Percentiles rank a stretch among this genome's conserved stretches.
These are phyloP conservation scores for Embiotoca jacksoni DNA, from an alignment of 2,113 vertebrate genomes.

Conservation along the genomic window DNA sequence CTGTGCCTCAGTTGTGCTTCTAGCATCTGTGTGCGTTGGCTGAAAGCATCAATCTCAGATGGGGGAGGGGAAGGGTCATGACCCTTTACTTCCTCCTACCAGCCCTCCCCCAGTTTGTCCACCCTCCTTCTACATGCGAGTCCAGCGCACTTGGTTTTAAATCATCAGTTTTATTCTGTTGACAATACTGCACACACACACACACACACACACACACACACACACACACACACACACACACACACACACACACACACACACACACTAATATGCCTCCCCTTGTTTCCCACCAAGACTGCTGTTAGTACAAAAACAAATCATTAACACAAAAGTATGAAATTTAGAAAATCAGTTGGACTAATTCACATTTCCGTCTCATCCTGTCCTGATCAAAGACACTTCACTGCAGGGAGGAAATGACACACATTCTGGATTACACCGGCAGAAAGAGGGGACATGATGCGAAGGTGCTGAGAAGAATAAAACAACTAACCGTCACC, in stretches of 20 bases:
- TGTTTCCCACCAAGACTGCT: background rate
- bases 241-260: background rate
- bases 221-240: background rate
- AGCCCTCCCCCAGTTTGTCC: constrained; percentile 5
- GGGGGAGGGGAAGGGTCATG: constrained; percentile 20
- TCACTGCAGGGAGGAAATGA: too few species aligned
- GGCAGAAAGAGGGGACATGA: too few species aligned
- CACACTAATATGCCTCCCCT: background rate
- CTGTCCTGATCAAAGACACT: too few species aligned
- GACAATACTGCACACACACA: constrained; percentile 16
- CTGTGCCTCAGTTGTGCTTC: constrained; percentile 39
- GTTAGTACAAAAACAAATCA: background rate
- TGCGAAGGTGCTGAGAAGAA: too few species aligned
- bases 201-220: constrained; percentile 8
- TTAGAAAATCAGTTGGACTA: background rate
- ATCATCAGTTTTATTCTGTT: constrained; percentile 28
- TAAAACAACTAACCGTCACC: too few species aligned
- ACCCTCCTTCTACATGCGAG: background rate
- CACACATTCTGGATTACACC: too few species aligned
- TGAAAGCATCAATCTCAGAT: constrained; percentile 46
- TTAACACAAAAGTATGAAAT: constrained; percentile 2
- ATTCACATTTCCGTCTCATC: background rate
- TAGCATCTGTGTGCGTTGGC: constrained; percentile 52
- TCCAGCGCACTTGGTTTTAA: constrained; percentile 8
- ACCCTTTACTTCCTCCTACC: background rate